Evolutionary conservation across 2,113 vertebrate species (phyloP).

Genomic region (Lontra canadensis): DNA sequence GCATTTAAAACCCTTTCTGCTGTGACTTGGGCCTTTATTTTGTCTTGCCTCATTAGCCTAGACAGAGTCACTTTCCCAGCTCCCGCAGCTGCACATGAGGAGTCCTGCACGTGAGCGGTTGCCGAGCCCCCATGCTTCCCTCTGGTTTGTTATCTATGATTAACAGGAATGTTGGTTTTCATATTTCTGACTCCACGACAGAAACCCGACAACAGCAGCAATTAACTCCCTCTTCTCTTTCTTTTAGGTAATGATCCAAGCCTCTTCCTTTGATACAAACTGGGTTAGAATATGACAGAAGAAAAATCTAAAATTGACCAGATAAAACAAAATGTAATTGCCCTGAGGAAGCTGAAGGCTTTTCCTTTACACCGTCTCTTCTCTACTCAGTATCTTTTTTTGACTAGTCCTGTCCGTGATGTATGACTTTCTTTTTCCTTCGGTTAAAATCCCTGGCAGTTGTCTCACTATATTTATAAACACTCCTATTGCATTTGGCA

Average conservation of each 20-base stretch:
- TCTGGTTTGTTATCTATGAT: not conserved
- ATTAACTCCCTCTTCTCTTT: not conserved
- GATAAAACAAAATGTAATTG: not conserved
- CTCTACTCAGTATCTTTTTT: not conserved
- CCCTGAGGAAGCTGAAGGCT: not conserved
- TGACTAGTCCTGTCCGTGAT: not conserved
- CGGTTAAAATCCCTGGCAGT: not conserved
- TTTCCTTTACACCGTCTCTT: not conserved
- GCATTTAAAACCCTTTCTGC: not conserved
- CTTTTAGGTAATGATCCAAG: not conserved
- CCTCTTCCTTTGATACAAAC: not conserved
- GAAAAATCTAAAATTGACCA: not conserved
- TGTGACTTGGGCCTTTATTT: not conserved
- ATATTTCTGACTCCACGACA: not conserved
- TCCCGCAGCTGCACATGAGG: not conserved
- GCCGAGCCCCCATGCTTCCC: not conserved
- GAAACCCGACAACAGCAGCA: not conserved
- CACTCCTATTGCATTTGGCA: not conserved
- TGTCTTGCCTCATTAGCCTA: slow-evolving; percentile 40
- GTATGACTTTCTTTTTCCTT: not conserved
- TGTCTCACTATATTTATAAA: not conserved
- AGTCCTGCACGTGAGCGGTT: not conserved
- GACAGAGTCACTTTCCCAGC: not conserved
- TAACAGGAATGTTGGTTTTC: not conserved
- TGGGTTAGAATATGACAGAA: not conserved